Evolutionary conservation across 2,888 invertebrate species (phyloP).

Genomic region (Hemithea aestivaria): DNA sequence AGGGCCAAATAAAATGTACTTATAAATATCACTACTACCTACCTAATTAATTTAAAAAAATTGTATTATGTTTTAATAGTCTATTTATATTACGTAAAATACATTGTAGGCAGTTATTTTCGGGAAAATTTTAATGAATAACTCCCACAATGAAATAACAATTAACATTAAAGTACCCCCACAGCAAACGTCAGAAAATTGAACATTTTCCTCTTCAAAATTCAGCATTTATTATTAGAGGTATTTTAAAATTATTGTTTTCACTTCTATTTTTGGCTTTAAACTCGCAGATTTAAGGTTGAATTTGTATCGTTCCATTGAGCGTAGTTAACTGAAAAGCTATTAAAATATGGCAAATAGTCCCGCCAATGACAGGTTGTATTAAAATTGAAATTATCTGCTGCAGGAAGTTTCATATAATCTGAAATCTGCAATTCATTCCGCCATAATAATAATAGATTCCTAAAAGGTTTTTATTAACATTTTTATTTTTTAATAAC

Average conservation of each 20-base stretch:
- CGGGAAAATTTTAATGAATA: conserved; percentile 2
- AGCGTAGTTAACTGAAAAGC: conserved; percentile 44
- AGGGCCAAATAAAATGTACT: too few species aligned
- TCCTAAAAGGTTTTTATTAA: too few species aligned
- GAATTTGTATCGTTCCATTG: conserved; percentile 16
- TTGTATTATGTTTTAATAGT: too few species aligned
- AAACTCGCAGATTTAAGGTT: conserved; percentile 15
- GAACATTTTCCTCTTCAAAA: conserved; percentile 29
- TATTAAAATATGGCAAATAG: conserved; percentile 54
- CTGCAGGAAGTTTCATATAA: conserved; percentile 22
- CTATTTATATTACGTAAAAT: too few species aligned
- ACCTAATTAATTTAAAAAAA: too few species aligned
- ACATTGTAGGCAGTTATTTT: conserved; percentile 19
- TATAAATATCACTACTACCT: too few species aligned
- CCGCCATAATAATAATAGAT: too few species aligned
- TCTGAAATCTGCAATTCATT: conserved; percentile 8
- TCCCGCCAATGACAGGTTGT: conserved; percentile 51
- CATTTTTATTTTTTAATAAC: too few species aligned
- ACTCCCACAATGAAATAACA: conserved; percentile 24
- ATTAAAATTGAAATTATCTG: conserved; percentile 52
- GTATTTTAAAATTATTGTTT: conserved; percentile 24
- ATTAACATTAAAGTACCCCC: conserved; percentile 19
- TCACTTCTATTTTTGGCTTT: conserved; percentile 20
- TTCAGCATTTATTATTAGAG: conserved; percentile 40
- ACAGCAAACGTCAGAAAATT: conserved; percentile 10